Conservation (phyloP, 2,888 invertebrate genomes). For the Iselma pallidipennis region DNA sequence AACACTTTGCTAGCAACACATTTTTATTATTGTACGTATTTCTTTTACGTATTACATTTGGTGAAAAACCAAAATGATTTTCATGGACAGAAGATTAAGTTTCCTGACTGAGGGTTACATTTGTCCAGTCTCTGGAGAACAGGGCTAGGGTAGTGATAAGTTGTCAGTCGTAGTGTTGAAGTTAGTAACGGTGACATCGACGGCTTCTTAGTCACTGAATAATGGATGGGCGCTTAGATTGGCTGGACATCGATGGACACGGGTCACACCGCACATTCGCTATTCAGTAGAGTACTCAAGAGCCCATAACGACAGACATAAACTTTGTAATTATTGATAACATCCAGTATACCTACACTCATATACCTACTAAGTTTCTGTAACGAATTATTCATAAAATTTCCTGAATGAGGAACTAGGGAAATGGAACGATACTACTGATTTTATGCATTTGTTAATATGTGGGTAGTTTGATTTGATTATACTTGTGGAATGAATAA, state of each 20-base stretch:
- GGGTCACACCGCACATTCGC: conserved; percentile 50
- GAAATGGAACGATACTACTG: conserved; percentile 2
- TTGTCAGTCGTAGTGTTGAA: conserved; percentile 34
- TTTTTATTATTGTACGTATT: not conserved
- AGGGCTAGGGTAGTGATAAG: conserved; percentile 42
- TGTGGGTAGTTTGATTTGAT: not conserved
- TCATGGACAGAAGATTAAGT: conserved; percentile 3
- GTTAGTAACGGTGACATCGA: conserved; percentile 38
- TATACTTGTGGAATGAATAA: conserved; percentile 8
- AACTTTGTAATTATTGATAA: not conserved
- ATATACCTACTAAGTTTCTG: not conserved
- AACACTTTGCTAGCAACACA: not conserved
- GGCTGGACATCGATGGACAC: conserved; percentile 51
- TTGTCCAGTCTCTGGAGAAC: conserved; percentile 46
- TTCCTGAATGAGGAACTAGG: conserved; percentile 14
- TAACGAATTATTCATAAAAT: conserved; percentile 16
- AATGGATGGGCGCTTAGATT: conserved; percentile 52
- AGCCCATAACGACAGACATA: conserved; percentile 14
- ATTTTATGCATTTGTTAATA: conserved; percentile 11
- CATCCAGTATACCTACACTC: not conserved
- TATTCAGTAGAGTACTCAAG: conserved; percentile 39
- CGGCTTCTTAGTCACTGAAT: conserved; percentile 55
- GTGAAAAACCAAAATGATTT: not conserved
- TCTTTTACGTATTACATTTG: not conserved
- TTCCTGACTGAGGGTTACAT: conserved; percentile 46